Evolutionary conservation across 2,113 vertebrate species (phyloP), one percentile per base, ranked within the genome.

Genomic region (Rhinogobius similis): DNA sequence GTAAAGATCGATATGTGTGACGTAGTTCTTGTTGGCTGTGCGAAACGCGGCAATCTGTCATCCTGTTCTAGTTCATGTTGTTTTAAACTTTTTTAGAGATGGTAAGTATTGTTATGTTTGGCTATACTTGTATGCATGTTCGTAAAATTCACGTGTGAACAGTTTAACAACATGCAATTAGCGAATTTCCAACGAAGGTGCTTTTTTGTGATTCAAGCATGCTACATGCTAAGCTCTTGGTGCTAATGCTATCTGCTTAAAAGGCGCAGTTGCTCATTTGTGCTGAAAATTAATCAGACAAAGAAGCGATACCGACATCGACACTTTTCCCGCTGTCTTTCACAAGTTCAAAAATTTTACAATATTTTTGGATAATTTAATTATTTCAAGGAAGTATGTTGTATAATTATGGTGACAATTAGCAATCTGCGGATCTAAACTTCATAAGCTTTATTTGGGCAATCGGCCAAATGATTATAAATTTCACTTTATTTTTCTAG

Each of bases 41-140:
- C 46, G 8, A 50, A 48, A 48, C 44, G 20, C 44, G 44, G 18
- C 46, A 10, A n/a, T 50, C 46, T 1, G 4, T 7, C 14, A 14
- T 18, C 26, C 24, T 29, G 46, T 50, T 18, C 55, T 58, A 27
- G 55, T 58, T 58, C 23, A 29, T 29, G 55, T 29, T 16, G 26
- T 58, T 58, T 58, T 58, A 58, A 18, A 29, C n/a, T n/a, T 7
- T 58, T 58, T 58, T 58, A 58, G 24, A 7, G 16, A 58, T 58
- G 55, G 55, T 58, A 9, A 29, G 55, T 58, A 18, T 10, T 58
- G 29, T 58, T 58, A 18, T 24, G 1, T 29, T 29, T 58, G 6
- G 0, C 7, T 58, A 14, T 27, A 58, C 23, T 13, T 26, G 26
- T 16, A 8, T 14, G 10, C 24, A 55, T 26, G 2, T 26, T 2